Evolutionary conservation across 1,140 invertebrate genomes (phyloP).

Genomic region (Augochlora pura): DNA sequence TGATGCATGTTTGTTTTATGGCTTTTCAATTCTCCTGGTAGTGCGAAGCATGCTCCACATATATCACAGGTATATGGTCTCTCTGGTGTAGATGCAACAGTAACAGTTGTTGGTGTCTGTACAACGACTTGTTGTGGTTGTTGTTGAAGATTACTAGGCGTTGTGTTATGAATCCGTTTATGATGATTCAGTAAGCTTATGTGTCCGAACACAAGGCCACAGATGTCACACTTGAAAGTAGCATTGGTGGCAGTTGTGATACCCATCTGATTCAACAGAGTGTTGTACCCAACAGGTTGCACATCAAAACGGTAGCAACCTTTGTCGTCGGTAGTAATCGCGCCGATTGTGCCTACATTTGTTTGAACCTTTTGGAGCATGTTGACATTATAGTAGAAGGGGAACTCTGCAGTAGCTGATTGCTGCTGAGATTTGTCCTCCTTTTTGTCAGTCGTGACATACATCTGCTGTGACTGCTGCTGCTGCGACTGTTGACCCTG

Average conservation of each 20-base stretch:
- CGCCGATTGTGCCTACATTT: slow-evolving; percentile 77
- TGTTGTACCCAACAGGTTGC: slow-evolving; percentile 82
- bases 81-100: slow-evolving; percentile 83
- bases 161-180: slow-evolving; percentile 87
- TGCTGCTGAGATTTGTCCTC: slow-evolving; percentile 78
- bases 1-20: slow-evolving; percentile 80
- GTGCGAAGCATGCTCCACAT: slow-evolving; percentile 82
- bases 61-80: slow-evolving; percentile 82
- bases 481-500: slow-evolving; percentile 78
- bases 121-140: slow-evolving; percentile 81
- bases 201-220: slow-evolving; percentile 90
- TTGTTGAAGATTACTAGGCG: slow-evolving; percentile 80
- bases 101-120: slow-evolving; percentile 79
- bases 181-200: slow-evolving; percentile 89
- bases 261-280: slow-evolving; percentile 82
- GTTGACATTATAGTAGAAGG: slow-evolving; percentile 82
- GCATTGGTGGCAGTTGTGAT: slow-evolving; percentile 85
- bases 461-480: slow-evolving; percentile 78
- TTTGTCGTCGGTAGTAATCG: slow-evolving; percentile 80
- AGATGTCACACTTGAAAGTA: slow-evolving; percentile 92
- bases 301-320: slow-evolving; percentile 82
- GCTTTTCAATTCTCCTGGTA: slow-evolving; percentile 81
- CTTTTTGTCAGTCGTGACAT: slow-evolving; percentile 76
- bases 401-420: slow-evolving; percentile 78
- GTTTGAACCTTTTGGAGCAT: slow-evolving; percentile 81